Percentiles rank a stretch among this genome's conserved stretches.
Conservation (phyloP, 2,888 invertebrate species). For the Drosophila antonietae region DNA sequence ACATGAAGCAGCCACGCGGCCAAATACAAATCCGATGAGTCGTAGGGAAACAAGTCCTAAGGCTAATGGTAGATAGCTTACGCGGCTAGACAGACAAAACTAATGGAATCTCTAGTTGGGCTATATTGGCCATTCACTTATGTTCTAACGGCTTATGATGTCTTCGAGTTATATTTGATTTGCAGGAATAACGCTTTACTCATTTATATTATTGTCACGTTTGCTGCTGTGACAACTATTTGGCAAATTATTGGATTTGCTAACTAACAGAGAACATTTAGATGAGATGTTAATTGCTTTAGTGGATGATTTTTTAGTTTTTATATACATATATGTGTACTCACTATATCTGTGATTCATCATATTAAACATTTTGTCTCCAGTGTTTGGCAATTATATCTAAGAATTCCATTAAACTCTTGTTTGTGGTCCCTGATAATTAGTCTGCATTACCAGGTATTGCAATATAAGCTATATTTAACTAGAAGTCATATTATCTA, state of each 20-base stretch:
- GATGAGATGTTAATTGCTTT: conserved; percentile 80
- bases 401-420: too few species aligned
- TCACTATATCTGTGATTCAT: conserved; percentile 66
- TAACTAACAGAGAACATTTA: conserved; percentile 84
- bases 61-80: conserved; percentile 7
- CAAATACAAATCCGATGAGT: conserved; percentile 72
- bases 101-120: conserved; percentile 4
- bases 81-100: not conserved
- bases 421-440: too few species aligned
- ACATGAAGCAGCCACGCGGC: conserved; percentile 14
- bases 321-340: too few species aligned
- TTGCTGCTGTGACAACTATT: conserved; percentile 57
- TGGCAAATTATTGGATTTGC: conserved; percentile 83
- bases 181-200: conserved; percentile 83
- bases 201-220: conserved; percentile 84
- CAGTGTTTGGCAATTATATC: conserved; percentile 61
- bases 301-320: too few species aligned
- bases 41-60: conserved; percentile 52
- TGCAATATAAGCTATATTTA: conserved; percentile 75
- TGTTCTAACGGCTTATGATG: not conserved
- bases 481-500: conserved; percentile 82
- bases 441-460: conserved; percentile 67
- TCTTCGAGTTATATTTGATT: conserved; percentile 1
- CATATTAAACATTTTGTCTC: too few species aligned
- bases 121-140: not conserved